Base-by-base conservation (phyloP, 2,113 vertebrate species). In the Cygnus atratus region DNA sequence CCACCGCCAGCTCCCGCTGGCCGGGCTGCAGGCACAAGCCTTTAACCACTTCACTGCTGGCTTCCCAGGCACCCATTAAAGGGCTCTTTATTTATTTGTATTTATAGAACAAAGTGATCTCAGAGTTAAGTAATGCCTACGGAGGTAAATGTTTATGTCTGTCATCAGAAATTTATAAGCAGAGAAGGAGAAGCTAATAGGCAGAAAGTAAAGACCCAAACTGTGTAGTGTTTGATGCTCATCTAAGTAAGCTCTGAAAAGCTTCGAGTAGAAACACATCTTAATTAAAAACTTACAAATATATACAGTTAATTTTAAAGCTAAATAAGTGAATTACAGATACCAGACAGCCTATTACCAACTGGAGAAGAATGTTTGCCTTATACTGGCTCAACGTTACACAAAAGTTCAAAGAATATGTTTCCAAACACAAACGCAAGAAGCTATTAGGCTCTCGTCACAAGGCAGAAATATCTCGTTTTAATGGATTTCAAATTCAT, bases 1-100 rank as follows among this genome's bases (percentile, higher is more conserved):
- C 97, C 97, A 96, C 96, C 97, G 98, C 97, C 98, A 98, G 98
- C 98, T 98, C 98, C 98, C 97, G 98, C 98, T 97, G 98, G 96
- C 97, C 98, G 96, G 97, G 70, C 96, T 96, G 96, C 96, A 93
- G 92, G 97, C 97, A 97, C 84, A 97, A 96, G 88, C 97, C 97
- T 92, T 98, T 98, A 98, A 98, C 98, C 96, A 88, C 96, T 97
- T 98, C 95, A 6, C 95, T 97, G 97, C 98, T 91, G 44, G 82
- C 92, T 66, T 80, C 94, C 84, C 83, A 91, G 50, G 83, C 82
- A 14, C 90, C 96, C 96, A 96, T 96, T 96, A 97, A 93, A 97
- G 93, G 74, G 86, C 14, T 25, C 87, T 61, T 31, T 95, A 94
- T 97, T 97, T 97, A 96, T 98, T 97, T 97, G 96, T 95, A 97